phyloP scores from a whole-genome alignment of 2,797 vertebrate species.

The Coregonus sp. region DNA sequence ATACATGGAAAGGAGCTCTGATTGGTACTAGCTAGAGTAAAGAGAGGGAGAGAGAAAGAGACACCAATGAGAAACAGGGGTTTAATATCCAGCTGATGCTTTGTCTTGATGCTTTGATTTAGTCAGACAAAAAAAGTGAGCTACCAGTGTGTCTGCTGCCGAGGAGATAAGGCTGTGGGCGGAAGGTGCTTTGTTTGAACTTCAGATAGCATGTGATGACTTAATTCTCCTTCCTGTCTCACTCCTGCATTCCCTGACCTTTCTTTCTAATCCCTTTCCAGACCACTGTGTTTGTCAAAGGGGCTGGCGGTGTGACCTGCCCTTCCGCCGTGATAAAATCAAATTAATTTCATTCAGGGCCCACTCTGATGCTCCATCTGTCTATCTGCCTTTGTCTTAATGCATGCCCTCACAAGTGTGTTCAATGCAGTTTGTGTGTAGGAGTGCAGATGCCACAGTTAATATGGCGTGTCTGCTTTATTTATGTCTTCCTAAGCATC shows the following conservation, averaged over 20 bases:
- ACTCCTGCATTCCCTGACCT: conserved; percentile 59
- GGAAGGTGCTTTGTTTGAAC: conserved; percentile 57
- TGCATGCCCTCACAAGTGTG: conserved; percentile 12
- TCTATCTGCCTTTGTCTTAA: conserved; percentile 23
- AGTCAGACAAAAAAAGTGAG: conserved; percentile 13
- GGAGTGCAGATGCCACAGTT: not conserved
- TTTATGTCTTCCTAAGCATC: not conserved
- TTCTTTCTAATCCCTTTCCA: conserved; percentile 62
- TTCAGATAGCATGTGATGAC: conserved; percentile 61
- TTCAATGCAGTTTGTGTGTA: conserved; percentile 7
- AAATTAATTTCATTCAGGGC: conserved; percentile 46
- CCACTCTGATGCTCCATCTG: conserved; percentile 4
- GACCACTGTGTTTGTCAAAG: conserved; percentile 62
- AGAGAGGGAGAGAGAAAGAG: conserved; percentile 1
- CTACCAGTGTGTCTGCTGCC: conserved; percentile 35
- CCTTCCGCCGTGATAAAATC: conserved; percentile 58
- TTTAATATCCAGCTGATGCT: not conserved
- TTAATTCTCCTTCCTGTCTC: conserved; percentile 65
- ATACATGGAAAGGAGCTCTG: conserved; percentile 34
- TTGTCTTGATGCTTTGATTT: not conserved
- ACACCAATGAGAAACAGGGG: not conserved
- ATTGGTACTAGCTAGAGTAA: conserved; percentile 4
- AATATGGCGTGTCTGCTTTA: not conserved
- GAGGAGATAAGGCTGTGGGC: conserved; percentile 50
- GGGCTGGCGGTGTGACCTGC: conserved; percentile 39